Conservation (phyloP, 1,140 invertebrate species). For the Diabrotica virgifera region DNA sequence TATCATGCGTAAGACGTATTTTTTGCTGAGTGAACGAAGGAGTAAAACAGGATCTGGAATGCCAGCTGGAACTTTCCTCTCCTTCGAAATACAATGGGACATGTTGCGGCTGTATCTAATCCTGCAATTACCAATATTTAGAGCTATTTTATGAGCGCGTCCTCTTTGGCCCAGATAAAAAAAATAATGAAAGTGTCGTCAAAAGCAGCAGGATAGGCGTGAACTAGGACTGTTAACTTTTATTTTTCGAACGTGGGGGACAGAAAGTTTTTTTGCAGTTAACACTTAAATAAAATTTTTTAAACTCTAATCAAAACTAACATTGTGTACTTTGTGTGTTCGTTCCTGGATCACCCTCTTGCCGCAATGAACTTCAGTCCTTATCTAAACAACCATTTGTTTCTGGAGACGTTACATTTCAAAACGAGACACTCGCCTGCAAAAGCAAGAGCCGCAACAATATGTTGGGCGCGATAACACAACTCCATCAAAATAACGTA, state of each 20-base stretch:
- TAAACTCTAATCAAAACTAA: too few species aligned
- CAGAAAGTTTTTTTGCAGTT: background rate
- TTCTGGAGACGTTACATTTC: too few species aligned
- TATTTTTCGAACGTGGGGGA: background rate
- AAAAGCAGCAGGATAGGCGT: conserved; percentile 5
- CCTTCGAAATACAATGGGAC: background rate
- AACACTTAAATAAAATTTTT: too few species aligned
- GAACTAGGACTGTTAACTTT: background rate
- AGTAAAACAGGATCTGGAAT: background rate
- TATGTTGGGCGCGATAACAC: background rate
- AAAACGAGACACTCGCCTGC: too few species aligned
- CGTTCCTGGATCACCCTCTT: too few species aligned
- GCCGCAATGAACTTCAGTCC: too few species aligned
- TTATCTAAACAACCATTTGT: too few species aligned
- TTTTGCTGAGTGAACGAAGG: too few species aligned
- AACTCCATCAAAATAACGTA: background rate
- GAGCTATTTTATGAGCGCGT: conserved; percentile 10
- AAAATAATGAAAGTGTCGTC: conserved; percentile 11
- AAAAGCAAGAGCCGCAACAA: too few species aligned
- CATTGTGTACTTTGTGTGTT: too few species aligned
- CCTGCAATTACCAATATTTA: conserved; percentile 11
- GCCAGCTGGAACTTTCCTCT: background rate
- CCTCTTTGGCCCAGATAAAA: conserved; percentile 6
- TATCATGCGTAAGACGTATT: too few species aligned
- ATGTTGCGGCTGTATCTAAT: conserved; percentile 12